Evolutionary conservation across 2,113 vertebrate genomes (phyloP).

Genomic region (Ptilonorhynchus violaceus): DNA sequence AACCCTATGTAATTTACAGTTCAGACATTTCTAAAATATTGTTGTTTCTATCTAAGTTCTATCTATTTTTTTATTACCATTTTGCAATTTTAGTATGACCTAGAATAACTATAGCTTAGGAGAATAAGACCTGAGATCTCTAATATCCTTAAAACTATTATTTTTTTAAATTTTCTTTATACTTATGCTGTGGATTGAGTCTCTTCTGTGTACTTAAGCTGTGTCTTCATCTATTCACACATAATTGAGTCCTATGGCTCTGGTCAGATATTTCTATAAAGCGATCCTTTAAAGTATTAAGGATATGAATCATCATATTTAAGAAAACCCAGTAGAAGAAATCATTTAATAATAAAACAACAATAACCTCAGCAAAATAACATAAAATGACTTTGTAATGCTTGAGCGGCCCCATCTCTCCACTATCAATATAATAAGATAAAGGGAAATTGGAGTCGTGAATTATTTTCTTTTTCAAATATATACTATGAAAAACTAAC

Average conservation of each 20-base stretch:
- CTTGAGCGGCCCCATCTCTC: constrained; percentile 26
- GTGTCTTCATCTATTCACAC: neutral
- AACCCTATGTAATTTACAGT: neutral
- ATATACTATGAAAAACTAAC: neutral
- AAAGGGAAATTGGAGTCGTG: neutral
- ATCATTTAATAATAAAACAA: constrained; percentile 16
- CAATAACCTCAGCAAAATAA: neutral
- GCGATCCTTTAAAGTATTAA: neutral
- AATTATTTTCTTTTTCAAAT: constrained; percentile 19
- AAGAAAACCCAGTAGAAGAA: neutral
- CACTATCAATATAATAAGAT: neutral
- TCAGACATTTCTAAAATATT: neutral
- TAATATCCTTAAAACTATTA: neutral
- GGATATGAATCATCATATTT: neutral
- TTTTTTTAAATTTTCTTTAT: neutral
- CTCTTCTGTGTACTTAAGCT: neutral
- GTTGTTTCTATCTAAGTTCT: neutral
- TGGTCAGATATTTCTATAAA: neutral
- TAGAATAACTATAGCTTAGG: neutral
- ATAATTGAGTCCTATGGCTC: neutral
- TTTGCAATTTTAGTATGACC: neutral
- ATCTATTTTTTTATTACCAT: neutral
- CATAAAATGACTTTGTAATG: neutral
- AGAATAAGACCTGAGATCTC: neutral
- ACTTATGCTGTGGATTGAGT: neutral